A percentile compares a stretch with the other conserved stretches of the same genome.
phyloP scores from a whole-genome alignment of 2,888 invertebrate species.

The Linnaemya vulpina region DNA sequence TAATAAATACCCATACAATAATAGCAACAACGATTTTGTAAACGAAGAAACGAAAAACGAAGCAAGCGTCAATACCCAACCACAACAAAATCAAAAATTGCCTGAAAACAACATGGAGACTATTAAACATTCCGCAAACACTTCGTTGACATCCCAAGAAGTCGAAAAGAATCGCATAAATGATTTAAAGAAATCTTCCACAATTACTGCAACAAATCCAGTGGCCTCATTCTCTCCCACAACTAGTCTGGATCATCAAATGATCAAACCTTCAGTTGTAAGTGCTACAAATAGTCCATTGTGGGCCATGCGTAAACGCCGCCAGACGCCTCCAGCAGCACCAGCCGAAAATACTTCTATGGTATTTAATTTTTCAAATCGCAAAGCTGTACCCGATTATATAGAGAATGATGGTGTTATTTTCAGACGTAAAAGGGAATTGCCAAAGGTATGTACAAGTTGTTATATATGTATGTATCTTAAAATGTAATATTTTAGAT shows the following conservation, averaged over 20 bases:
- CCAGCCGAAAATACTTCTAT: constrained; percentile 87
- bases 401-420: constrained; percentile 94
- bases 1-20: constrained; percentile 57
- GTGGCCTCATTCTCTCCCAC: too few relatives aligned
- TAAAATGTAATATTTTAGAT: too few relatives aligned
- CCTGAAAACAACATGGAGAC: constrained; percentile 72
- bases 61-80: constrained; percentile 72
- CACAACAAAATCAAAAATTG: constrained; percentile 44
- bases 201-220: constrained; percentile 55
- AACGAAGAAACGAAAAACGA: constrained; percentile 69
- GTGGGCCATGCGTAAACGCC: constrained; percentile 79
- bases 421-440: constrained; percentile 87
- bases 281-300: constrained; percentile 76
- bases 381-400: constrained; percentile 94
- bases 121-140: constrained; percentile 64
- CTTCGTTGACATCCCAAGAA: constrained; percentile 85
- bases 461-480: too few relatives aligned
- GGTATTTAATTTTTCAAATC: constrained; percentile 93
- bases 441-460: constrained; percentile 87
- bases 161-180: constrained; percentile 88
- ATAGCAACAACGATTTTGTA: constrained; percentile 57
- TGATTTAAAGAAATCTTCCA: constrained; percentile 85
- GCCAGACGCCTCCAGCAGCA: constrained; percentile 75
- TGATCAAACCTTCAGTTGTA: too few relatives aligned
- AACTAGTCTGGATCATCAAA: too few relatives aligned